A percentile compares a stretch with the other conserved stretches of the same genome.
Evolutionary conservation across 2,888 invertebrate genomes (phyloP).

Genomic region (Pediacus dermestoides): DNA sequence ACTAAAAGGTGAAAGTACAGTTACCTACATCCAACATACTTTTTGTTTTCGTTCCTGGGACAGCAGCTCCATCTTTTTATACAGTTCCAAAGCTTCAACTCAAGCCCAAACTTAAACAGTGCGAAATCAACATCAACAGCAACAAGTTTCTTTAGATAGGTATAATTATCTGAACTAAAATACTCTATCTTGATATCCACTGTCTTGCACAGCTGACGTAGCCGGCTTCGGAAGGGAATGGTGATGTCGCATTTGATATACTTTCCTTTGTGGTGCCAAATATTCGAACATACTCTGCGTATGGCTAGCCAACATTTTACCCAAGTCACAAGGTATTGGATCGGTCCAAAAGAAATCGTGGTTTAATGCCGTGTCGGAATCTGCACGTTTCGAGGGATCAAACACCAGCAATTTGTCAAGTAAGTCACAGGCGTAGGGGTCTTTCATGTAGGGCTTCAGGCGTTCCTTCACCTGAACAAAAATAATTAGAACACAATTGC

Average conservation of each 20-base stretch:
- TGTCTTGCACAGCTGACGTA: conserved; percentile 60
- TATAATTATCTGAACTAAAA: no score
- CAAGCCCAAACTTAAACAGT: no score
- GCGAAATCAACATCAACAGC: no score
- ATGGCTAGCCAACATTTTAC: conserved; percentile 88
- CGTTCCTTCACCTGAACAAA: conserved; percentile 72
- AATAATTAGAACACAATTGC: no score
- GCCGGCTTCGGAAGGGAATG: conserved; percentile 57
- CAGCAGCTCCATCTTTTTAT: no score
- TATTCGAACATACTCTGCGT: conserved; percentile 95
- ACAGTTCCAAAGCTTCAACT: no score
- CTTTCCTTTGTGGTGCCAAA: conserved; percentile 71
- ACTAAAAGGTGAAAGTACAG: no score
- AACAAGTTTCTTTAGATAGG: no score
- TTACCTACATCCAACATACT: no score
- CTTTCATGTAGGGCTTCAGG: conserved; percentile 85
- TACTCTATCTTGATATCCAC: conserved; percentile 81
- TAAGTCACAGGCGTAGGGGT: conserved; percentile 88
- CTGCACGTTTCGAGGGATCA: conserved; percentile 84
- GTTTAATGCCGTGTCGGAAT: conserved; percentile 90
- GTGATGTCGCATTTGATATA: conserved; percentile 66
- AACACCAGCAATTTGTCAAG: conserved; percentile 87
- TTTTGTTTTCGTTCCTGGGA: no score
- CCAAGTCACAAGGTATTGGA: conserved; percentile 90
- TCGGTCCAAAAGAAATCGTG: conserved; percentile 99